These are phyloP conservation scores for Bubo blakistoni DNA, from an alignment of 2,113 vertebrate species.

Conservation along the genomic window DNA sequence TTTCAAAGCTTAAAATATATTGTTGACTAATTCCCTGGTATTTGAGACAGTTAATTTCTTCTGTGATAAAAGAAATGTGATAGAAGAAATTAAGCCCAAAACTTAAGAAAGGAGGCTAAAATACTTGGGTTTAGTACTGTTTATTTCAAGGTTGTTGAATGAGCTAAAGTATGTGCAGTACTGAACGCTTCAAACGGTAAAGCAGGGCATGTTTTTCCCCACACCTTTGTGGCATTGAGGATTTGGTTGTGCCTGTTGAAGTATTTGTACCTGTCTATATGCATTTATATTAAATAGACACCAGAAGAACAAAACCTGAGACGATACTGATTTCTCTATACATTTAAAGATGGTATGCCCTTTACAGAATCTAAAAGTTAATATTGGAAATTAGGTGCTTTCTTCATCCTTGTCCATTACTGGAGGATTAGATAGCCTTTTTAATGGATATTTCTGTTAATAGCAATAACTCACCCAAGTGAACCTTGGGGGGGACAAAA, in stretches of 20 bases:
- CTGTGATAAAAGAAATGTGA: neutral
- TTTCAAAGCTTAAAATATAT: neutral
- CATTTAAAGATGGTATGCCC: neutral
- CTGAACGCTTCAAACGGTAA: neutral
- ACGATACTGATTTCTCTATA: neutral
- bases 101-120: neutral
- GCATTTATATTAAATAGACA: neutral
- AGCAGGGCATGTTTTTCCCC: neutral
- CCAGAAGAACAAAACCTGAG: neutral
- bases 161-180: neutral
- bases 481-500: neutral
- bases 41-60: neutral
- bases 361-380: neutral
- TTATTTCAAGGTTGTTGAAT: neutral
- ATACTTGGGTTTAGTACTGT: neutral
- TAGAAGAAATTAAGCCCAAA: neutral
- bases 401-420: neutral
- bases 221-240: neutral
- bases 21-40: neutral
- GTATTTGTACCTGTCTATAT: neutral
- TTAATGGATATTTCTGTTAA: neutral
- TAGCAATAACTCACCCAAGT: neutral
- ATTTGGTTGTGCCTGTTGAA: neutral
- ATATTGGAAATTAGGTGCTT: neutral
- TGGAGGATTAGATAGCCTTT: neutral